Conservation (phyloP, 2,797 vertebrate species). For the Natrix natrix region DNA sequence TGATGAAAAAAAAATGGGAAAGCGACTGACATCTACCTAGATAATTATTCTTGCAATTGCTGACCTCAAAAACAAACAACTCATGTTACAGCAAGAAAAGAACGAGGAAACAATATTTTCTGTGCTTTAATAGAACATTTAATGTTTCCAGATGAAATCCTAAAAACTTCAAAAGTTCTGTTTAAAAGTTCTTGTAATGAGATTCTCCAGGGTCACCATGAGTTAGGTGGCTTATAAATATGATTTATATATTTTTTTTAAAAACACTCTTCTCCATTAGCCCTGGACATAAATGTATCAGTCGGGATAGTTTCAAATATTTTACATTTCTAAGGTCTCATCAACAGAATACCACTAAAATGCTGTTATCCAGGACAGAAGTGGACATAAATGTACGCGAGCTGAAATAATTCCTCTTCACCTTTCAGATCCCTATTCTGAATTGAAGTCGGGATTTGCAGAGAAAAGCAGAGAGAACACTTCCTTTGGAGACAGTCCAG, state of each 20-base stretch:
- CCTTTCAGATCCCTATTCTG: neutral
- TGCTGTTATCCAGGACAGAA: neutral
- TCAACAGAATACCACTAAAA: neutral
- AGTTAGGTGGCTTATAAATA: neutral
- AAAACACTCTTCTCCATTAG: neutral
- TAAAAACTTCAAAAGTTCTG: neutral
- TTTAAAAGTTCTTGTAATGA: neutral
- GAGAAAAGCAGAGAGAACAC: neutral
- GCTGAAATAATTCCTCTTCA: neutral
- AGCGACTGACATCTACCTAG: neutral
- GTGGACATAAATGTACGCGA: neutral
- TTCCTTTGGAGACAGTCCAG: neutral
- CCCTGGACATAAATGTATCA: neutral
- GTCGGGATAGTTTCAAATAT: neutral
- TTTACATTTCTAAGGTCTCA: neutral
- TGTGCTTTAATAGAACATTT: neutral
- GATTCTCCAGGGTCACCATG: neutral
- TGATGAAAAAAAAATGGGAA: neutral
- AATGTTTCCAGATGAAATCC: neutral
- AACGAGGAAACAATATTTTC: neutral
- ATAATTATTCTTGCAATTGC: neutral
- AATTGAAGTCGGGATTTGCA: neutral
- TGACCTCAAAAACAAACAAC: neutral
- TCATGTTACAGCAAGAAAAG: neutral
- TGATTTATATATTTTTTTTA: neutral